Conservation (phyloP, 1,140 invertebrate genomes). For the Hermatobates lingyangjiaoensis region DNA sequence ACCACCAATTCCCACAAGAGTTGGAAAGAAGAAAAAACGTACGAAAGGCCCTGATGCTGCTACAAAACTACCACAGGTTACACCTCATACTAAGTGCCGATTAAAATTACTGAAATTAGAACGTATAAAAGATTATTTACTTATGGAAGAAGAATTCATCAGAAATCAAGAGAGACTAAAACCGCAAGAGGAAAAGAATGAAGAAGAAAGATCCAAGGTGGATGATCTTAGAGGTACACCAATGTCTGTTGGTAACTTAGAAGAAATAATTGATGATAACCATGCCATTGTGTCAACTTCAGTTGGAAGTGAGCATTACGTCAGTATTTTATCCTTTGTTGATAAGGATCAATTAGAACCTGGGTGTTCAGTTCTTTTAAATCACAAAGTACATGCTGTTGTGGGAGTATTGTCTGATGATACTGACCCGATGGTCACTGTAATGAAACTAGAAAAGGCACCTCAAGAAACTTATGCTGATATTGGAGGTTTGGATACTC, state of each 20-base stretch:
- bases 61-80: conserved; percentile 90
- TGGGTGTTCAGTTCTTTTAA: conserved; percentile 93
- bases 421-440: conserved; percentile 99
- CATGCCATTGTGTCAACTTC: conserved; percentile 99
- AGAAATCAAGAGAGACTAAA: conserved; percentile 94
- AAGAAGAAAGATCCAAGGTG: conserved; percentile 92
- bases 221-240: conserved; percentile 97
- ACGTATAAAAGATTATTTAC: conserved; percentile 93
- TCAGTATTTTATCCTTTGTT: conserved; percentile 97
- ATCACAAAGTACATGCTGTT: conserved; percentile 97
- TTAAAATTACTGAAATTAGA: conserved; percentile 90
- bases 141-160: conserved; percentile 99
- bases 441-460: conserved; percentile 99
- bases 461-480: conserved; percentile 99
- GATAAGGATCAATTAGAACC: conserved; percentile 99
- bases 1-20: conserved; percentile 90
- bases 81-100: conserved; percentile 90
- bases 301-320: conserved; percentile 98
- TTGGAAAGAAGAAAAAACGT: conserved; percentile 95
- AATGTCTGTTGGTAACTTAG: conserved; percentile 98
- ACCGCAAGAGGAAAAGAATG: conserved; percentile 97
- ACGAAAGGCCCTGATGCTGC: conserved; percentile 96
- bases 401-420: conserved; percentile 97
- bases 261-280: conserved; percentile 99
- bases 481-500: conserved; percentile 94